These are phyloP conservation scores for Dendroctonus valens DNA, from an alignment of 1,140 invertebrate species.

Conservation along the genomic window DNA sequence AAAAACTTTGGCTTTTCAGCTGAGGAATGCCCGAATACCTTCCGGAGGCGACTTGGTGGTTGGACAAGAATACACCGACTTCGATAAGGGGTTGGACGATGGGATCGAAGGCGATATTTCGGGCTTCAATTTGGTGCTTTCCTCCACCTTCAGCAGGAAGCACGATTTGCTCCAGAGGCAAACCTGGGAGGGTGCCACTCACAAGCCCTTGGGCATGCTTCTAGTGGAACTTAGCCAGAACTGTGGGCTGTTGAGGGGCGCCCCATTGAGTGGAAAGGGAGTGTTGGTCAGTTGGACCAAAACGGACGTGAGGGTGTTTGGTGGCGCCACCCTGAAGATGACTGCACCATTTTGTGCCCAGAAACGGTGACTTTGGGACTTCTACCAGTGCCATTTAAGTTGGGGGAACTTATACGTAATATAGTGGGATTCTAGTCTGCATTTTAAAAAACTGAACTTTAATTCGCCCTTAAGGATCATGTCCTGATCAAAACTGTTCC, in stretches of 20 bases:
- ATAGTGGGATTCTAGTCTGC: too few relatives aligned
- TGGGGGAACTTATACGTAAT: too few relatives aligned
- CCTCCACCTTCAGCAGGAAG: constrained; percentile 52
- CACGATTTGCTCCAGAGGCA: too few relatives aligned
- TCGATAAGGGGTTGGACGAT: constrained; percentile 61
- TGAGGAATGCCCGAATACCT: constrained; percentile 53
- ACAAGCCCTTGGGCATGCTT: constrained; percentile 50
- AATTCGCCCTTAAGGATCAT: too few relatives aligned
- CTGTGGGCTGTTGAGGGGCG: constrained; percentile 54
- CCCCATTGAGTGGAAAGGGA: constrained; percentile 51
- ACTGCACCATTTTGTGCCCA: constrained; percentile 50
- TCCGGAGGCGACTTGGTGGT: constrained; percentile 62
- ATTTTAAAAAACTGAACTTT: too few relatives aligned
- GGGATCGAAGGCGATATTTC: constrained; percentile 66
- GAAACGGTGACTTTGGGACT: too few relatives aligned
- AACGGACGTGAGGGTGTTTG: constrained; percentile 57
- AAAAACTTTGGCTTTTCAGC: constrained; percentile 33
- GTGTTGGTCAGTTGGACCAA: constrained; percentile 58
- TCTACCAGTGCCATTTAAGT: too few relatives aligned
- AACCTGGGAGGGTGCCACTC: neutral
- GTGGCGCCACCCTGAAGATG: constrained; percentile 57
- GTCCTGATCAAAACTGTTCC: too few relatives aligned
- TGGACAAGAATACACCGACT: constrained; percentile 65
- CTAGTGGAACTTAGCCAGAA: constrained; percentile 53
- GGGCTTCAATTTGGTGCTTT: constrained; percentile 64